Base-by-base conservation (phyloP, 2,888 invertebrate genomes). In the Megastigmus dorsalis region DNA sequence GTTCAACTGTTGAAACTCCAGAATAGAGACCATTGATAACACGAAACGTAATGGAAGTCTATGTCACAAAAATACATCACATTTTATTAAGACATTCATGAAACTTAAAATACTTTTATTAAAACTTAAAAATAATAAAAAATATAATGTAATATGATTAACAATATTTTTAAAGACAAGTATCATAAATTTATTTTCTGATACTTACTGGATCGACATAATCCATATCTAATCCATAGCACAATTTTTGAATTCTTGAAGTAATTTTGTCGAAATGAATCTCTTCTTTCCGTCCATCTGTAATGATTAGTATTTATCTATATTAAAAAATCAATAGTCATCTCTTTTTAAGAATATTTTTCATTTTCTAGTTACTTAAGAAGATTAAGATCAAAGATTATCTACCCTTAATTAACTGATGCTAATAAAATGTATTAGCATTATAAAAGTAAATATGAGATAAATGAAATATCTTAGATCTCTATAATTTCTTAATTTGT, bases 251-350 rank as follows among this genome's bases (percentile, higher is more conserved):
- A 59, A 99, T 96, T 83, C 99, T 91, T 0, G 97, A 97, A 0
- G 99, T 99, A 76, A 99, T 99, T 91, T 99, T 99, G 88, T 99
- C 99, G 86, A 98, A 95, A 89, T 97, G 96, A 0, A 99, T 95
- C 80, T 93, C 93, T 87, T 99, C 98, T 84, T 93, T 92, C 66
- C 96, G 91, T 0, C 98, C 97, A 91, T 94, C 97, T 96, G 82
- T n/a, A n/a, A n/a, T n/a, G n/a, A n/a, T n/a, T n/a, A n/a, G n/a
- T n/a, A n/a, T n/a, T n/a, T n/a, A n/a, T n/a, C n/a, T n/a, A n/a
- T 52, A 36, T 28, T 26, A 57, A 6, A 50, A 60, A 54, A 48
- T 23, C 20, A 10, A 70, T 43, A 66, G n/a, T n/a, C n/a, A n/a
- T n/a, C n/a, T n/a, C n/a, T n/a, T n/a, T n/a, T n/a, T n/a, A n/a